Evolutionary conservation across 2,888 invertebrate genomes (phyloP).

Genomic region (Ophraella communa): DNA sequence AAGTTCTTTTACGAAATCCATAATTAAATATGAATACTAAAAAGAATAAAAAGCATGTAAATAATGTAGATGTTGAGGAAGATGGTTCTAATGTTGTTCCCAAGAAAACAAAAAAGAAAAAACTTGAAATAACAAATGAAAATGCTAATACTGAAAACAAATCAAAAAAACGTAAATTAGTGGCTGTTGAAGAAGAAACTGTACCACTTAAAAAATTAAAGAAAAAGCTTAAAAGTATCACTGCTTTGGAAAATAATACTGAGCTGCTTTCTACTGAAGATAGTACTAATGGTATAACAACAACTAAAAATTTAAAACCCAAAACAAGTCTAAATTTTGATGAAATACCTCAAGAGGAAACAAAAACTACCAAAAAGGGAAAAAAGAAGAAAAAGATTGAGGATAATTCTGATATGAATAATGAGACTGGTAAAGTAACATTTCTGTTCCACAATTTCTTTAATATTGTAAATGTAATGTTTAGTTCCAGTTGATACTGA

Average conservation of each 20-base stretch:
- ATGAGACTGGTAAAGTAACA: not conserved
- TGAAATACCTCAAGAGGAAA: not conserved
- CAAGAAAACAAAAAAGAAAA: conserved; percentile 18
- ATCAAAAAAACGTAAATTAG: conserved; percentile 15
- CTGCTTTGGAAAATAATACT: conserved; percentile 2
- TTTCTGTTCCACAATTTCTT: not conserved
- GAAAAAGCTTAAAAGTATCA: conserved; percentile 3
- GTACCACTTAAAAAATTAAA: conserved; percentile 3
- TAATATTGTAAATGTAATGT: not conserved
- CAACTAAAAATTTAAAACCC: conserved; percentile 12
- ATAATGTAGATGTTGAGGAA: not conserved
- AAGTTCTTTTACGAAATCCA: not conserved
- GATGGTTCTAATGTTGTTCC: not conserved
- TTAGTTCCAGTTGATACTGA: not conserved
- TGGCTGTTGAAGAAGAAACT: not conserved
- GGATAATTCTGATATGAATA: not conserved
- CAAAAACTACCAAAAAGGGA: not conserved
- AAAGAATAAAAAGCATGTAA: conserved; percentile 17
- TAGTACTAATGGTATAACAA: conserved; percentile 1
- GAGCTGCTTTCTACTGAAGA: not conserved
- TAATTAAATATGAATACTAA: conserved; percentile 12
- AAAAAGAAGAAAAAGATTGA: conserved; percentile 5
- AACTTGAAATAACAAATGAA: conserved; percentile 4
- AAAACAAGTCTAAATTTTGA: not conserved
- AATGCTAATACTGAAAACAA: conserved; percentile 6